Percentiles rank a stretch among this genome's conserved stretches.
phyloP scores from a whole-genome alignment of 2,888 invertebrate genomes.

The Pandemis cinnamomeana region DNA sequence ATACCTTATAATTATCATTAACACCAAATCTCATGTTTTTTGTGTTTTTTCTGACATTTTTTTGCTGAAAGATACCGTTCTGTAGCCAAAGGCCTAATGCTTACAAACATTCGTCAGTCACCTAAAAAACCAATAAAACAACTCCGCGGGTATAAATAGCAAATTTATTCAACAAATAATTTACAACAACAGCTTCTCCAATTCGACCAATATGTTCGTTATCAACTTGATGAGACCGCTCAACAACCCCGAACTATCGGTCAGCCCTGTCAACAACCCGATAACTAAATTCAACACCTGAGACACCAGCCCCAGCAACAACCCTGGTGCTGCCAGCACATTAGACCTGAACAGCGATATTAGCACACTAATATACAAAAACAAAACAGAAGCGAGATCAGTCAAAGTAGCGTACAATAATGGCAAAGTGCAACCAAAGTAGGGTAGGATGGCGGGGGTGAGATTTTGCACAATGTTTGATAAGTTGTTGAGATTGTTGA shows the following conservation, averaged over 20 bases:
- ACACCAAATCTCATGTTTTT: too few species aligned
- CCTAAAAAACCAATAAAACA: not conserved
- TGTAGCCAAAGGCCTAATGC: not conserved
- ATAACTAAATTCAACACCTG: slow-evolving; percentile 71
- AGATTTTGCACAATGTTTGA: slow-evolving; percentile 78
- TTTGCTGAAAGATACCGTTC: too few species aligned
- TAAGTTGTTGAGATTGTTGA: slow-evolving; percentile 76
- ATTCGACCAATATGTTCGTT: slow-evolving; percentile 67
- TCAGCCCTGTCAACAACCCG: slow-evolving; percentile 67
- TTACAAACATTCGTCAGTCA: not conserved
- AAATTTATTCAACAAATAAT: slow-evolving; percentile 44
- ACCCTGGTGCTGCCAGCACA: slow-evolving; percentile 71
- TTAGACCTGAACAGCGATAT: slow-evolving; percentile 77
- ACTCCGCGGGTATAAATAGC: slow-evolving; percentile 15
- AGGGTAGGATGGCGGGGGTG: slow-evolving; percentile 74
- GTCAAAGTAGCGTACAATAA: slow-evolving; percentile 75
- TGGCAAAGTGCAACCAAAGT: slow-evolving; percentile 76
- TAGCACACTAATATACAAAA: slow-evolving; percentile 74
- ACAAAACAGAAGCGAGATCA: slow-evolving; percentile 74
- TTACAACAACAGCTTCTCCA: slow-evolving; percentile 70
- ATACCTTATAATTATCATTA: too few species aligned
- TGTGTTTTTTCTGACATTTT: too few species aligned
- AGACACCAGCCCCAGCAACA: slow-evolving; percentile 64
- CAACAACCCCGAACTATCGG: slow-evolving; percentile 68
- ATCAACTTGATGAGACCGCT: slow-evolving; percentile 71